These are phyloP conservation scores for Sialis fuliginosa DNA, from an alignment of 2,888 invertebrate genomes.

Conservation along the genomic window DNA sequence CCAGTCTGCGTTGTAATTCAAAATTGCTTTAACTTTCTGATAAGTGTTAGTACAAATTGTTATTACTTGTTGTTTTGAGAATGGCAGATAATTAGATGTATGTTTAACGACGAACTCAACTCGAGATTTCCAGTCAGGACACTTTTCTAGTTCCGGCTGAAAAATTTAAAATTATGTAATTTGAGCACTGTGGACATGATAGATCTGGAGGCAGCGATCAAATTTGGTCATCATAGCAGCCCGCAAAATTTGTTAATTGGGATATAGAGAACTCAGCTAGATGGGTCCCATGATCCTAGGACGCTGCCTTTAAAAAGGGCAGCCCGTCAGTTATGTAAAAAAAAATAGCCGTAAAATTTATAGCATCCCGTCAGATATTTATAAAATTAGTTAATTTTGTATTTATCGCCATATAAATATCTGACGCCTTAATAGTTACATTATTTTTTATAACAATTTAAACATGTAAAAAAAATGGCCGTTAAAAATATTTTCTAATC, in stretches of 20 bases:
- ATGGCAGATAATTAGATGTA: constrained; percentile 21
- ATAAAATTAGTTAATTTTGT: too few species aligned
- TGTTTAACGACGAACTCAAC: constrained; percentile 29
- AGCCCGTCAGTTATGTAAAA: too few species aligned
- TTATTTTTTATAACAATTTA: too few species aligned
- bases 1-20: constrained; percentile 26
- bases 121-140: constrained; percentile 37
- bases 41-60: constrained; percentile 26
- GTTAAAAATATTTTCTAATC: too few species aligned
- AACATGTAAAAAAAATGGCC: too few species aligned
- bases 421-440: too few species aligned
- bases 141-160: constrained; percentile 27
- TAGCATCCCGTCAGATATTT: too few species aligned
- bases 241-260: constrained; percentile 6
- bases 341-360: too few species aligned
- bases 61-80: constrained; percentile 25
- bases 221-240: too few species aligned
- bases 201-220: too few species aligned
- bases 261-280: constrained; percentile 23
- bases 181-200: background rate
- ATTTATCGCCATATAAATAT: too few species aligned
- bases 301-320: too few species aligned
- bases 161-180: constrained; percentile 6
- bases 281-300: constrained; percentile 28
- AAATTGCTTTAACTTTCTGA: constrained; percentile 34